Conservation (phyloP, 2,888 invertebrate genomes). For the Brassicogethes aeneus region DNA sequence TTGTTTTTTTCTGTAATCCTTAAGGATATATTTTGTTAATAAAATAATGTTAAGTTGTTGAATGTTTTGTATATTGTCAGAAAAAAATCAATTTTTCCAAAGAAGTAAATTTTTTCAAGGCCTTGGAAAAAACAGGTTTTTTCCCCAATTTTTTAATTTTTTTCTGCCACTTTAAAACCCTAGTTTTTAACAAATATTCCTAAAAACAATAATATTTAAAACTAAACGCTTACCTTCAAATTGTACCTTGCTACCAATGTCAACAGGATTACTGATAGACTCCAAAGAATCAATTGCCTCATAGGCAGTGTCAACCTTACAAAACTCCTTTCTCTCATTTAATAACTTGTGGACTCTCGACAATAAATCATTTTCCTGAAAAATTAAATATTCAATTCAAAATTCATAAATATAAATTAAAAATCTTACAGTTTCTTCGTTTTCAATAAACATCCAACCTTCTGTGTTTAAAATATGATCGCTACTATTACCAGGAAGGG, state of each 20-base stretch:
- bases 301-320: constrained; percentile 51
- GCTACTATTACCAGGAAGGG: constrained; percentile 48
- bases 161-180: too few species aligned
- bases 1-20: too few species aligned
- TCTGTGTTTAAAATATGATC: constrained; percentile 35
- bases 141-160: too few species aligned
- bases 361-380: constrained; percentile 39
- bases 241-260: constrained; percentile 16
- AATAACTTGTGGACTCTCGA: constrained; percentile 45
- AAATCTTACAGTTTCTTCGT: constrained; percentile 33
- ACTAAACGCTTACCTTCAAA: constrained; percentile 22
- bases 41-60: too few species aligned
- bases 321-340: constrained; percentile 47
- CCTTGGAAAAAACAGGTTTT: too few species aligned
- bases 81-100: too few species aligned
- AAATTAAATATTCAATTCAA: constrained; percentile 8
- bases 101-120: too few species aligned
- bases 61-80: too few species aligned
- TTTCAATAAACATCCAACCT: constrained; percentile 43
- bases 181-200: too few species aligned
- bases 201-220: neutral
- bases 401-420: constrained; percentile 1
- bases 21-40: too few species aligned
- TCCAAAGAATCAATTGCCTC: constrained; percentile 54
- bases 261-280: constrained; percentile 26